These are phyloP conservation scores for Zele albiditarsus DNA, from an alignment of 2,888 invertebrate genomes.

Conservation along the genomic window DNA sequence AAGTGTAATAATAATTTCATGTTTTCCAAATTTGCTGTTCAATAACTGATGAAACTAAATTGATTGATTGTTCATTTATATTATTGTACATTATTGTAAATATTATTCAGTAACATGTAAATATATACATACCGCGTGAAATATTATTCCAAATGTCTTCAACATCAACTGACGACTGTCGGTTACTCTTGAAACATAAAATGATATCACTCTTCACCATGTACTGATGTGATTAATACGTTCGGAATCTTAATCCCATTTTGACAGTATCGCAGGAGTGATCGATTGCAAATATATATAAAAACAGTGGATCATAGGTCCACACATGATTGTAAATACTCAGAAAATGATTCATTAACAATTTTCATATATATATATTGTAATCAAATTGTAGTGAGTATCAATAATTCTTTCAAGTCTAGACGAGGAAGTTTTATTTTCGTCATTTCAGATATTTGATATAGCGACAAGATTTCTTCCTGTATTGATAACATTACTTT, in stretches of 20 bases:
- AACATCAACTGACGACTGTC: constrained; percentile 5
- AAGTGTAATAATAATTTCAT: constrained; percentile 42
- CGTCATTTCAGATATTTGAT: neutral
- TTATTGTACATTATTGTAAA: neutral
- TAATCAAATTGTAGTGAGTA: neutral
- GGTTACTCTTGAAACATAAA: neutral
- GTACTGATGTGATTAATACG: constrained; percentile 30
- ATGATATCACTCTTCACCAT: constrained; percentile 28
- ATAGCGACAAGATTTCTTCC: neutral
- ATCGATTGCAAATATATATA: constrained; percentile 41
- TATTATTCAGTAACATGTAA: too few relatives aligned
- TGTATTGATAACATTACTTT: neutral
- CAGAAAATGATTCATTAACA: neutral
- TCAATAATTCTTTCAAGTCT: neutral
- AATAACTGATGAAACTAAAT: neutral
- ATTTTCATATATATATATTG: neutral
- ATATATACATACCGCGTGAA: neutral
- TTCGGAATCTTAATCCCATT: constrained; percentile 50
- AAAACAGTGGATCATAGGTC: neutral
- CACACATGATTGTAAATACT: neutral
- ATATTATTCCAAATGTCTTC: constrained; percentile 1
- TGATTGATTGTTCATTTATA: neutral
- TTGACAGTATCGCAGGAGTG: constrained; percentile 49
- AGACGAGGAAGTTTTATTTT: neutral
- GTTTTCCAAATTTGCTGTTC: neutral